phyloP scores from a whole-genome alignment of 2,113 vertebrate genomes.

The Sigmodon hispidus region DNA sequence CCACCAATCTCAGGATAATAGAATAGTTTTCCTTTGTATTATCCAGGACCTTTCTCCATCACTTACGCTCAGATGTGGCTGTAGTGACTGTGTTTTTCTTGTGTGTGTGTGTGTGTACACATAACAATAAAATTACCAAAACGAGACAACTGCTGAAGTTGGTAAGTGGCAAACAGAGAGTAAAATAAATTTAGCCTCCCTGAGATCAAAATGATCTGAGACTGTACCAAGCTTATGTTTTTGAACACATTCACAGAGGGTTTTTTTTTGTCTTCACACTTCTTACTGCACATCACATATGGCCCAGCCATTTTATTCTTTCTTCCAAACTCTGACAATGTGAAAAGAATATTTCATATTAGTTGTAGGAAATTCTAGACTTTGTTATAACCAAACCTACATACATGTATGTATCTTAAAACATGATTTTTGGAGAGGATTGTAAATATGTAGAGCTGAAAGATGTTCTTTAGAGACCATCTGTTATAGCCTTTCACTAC shows the following conservation, averaged over 20 bases:
- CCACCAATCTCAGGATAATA: background rate
- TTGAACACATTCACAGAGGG: background rate
- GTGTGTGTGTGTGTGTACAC: background rate
- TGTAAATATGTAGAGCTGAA: background rate
- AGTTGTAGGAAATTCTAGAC: background rate
- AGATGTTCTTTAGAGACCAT: background rate
- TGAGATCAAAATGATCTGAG: background rate
- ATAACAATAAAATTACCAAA: constrained; percentile 14
- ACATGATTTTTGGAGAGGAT: background rate
- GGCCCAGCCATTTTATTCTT: background rate
- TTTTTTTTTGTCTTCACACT: background rate
- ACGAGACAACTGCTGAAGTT: background rate
- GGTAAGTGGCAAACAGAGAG: background rate
- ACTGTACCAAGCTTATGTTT: background rate
- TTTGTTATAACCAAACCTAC: background rate
- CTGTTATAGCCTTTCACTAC: background rate
- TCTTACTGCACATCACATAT: background rate
- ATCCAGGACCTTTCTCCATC: background rate
- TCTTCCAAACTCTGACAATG: constrained; percentile 8
- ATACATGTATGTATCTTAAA: background rate
- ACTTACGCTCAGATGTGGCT: background rate
- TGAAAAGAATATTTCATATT: constrained; percentile 5
- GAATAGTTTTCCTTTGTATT: background rate
- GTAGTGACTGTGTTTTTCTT: too few relatives aligned
- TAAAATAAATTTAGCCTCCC: constrained; percentile 18